phyloP scores from a whole-genome alignment of 2,797 vertebrate genomes.

The Iguana delicatissima region DNA sequence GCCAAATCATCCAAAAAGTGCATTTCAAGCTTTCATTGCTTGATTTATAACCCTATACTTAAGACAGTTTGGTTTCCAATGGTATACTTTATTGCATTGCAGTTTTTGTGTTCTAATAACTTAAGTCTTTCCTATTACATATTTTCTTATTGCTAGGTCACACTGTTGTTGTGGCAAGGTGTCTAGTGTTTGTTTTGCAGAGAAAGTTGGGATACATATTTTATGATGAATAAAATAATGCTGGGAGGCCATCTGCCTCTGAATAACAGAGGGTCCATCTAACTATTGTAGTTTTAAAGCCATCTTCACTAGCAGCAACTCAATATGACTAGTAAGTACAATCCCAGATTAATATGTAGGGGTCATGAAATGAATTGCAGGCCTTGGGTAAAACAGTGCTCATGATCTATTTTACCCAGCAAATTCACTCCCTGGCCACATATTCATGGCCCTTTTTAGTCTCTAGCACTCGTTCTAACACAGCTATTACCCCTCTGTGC shows the following conservation, averaged over 20 bases:
- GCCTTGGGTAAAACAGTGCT: background rate
- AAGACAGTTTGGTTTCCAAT: background rate
- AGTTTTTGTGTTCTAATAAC: background rate
- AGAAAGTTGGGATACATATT: background rate
- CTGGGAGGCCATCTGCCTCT: background rate
- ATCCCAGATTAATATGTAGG: background rate
- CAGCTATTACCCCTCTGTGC: background rate
- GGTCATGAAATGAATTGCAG: background rate
- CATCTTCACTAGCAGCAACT: background rate
- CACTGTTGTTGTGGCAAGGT: background rate
- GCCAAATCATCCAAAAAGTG: background rate
- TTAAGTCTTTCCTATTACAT: background rate
- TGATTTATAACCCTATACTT: background rate
- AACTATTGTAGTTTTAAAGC: background rate
- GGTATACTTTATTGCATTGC: background rate
- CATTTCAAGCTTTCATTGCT: background rate
- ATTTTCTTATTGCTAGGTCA: background rate
- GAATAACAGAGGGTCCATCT: background rate
- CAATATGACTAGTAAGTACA: background rate
- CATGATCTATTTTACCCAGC: background rate
- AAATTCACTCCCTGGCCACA: background rate
- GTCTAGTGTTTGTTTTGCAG: background rate
- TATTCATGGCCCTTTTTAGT: background rate
- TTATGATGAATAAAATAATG: background rate
- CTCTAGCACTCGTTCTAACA: background rate